Evolutionary conservation across 2,797 vertebrate genomes (phyloP).

Genomic region (Pristis pectinata): DNA sequence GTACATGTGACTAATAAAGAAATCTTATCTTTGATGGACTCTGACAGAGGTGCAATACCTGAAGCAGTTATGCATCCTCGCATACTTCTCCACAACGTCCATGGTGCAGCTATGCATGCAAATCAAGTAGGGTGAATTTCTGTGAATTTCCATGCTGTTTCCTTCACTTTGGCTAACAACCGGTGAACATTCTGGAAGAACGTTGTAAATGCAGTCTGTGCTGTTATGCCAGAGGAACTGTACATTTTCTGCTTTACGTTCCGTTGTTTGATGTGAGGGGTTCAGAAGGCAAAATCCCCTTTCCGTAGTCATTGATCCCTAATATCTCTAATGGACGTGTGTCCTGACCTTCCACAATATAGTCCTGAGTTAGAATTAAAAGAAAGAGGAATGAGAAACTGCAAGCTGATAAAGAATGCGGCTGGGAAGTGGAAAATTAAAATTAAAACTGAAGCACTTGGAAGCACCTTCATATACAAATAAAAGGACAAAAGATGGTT

Average conservation of each 20-base stretch:
- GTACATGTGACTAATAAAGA: too few relatives aligned
- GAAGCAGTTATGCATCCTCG: not conserved
- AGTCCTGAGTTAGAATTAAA: not conserved
- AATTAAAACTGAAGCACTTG: not conserved
- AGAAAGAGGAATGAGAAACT: not conserved
- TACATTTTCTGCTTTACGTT: not conserved
- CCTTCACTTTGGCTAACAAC: not conserved
- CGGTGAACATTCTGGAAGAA: not conserved
- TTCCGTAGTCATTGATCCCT: not conserved
- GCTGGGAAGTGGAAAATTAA: not conserved
- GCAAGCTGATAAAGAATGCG: not conserved
- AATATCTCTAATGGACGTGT: not conserved
- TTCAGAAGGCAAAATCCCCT: not conserved
- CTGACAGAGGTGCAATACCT: not conserved
- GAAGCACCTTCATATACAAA: not conserved
- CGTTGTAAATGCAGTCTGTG: not conserved
- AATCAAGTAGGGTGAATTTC: not conserved
- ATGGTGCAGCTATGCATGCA: not conserved
- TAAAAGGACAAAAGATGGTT: not conserved
- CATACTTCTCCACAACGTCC: not conserved
- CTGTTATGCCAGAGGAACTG: not conserved
- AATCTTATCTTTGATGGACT: not conserved
- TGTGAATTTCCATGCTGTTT: not conserved
- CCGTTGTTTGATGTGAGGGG: not conserved
- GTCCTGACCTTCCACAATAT: not conserved